A percentile compares a stretch with the other conserved stretches of the same genome.
These are phyloP conservation scores for Hirtodrosophila alboralis DNA, from an alignment of 2,888 invertebrate species.

Conservation along the genomic window DNA sequence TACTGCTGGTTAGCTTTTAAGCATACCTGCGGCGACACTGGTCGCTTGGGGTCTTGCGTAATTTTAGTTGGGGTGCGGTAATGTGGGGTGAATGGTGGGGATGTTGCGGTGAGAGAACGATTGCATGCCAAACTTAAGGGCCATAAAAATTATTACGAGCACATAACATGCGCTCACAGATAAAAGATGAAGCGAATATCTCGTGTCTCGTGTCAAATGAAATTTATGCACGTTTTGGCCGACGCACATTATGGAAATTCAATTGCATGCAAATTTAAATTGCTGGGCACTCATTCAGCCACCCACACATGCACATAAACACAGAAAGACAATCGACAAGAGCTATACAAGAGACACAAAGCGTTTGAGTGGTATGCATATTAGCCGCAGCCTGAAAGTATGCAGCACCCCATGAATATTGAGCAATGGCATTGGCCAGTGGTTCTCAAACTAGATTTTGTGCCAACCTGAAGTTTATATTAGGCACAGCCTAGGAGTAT, in stretches of 20 bases:
- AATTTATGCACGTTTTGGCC: conserved; percentile 74
- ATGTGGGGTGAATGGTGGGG: neutral
- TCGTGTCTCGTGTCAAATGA: conserved; percentile 62
- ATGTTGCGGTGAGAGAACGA: conserved; percentile 10
- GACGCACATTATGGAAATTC: conserved; percentile 75
- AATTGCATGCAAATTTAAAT: conserved; percentile 77
- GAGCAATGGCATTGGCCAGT: conserved; percentile 34
- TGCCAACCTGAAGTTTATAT: too few relatives aligned
- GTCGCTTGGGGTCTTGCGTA: conserved; percentile 31
- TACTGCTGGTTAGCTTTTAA: conserved; percentile 68
- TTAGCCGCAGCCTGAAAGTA: conserved; percentile 58
- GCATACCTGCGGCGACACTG: conserved; percentile 68
- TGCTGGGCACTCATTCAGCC: conserved; percentile 37
- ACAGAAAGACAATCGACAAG: neutral
- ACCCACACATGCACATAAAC: conserved; percentile 8
- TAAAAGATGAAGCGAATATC: conserved; percentile 38
- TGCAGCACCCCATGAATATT: conserved; percentile 67
- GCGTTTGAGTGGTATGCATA: conserved; percentile 50
- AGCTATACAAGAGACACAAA: conserved; percentile 10
- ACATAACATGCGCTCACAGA: conserved; percentile 61
- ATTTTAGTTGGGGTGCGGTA: conserved; percentile 30
- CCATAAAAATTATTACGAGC: conserved; percentile 76
- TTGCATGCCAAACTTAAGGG: conserved; percentile 67
- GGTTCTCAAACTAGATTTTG: conserved; percentile 15
- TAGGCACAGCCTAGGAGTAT: neutral